A percentile compares a stretch with the other conserved stretches of the same genome.
phyloP scores from a whole-genome alignment of 2,888 invertebrate species.

The Julus scandinavius region DNA sequence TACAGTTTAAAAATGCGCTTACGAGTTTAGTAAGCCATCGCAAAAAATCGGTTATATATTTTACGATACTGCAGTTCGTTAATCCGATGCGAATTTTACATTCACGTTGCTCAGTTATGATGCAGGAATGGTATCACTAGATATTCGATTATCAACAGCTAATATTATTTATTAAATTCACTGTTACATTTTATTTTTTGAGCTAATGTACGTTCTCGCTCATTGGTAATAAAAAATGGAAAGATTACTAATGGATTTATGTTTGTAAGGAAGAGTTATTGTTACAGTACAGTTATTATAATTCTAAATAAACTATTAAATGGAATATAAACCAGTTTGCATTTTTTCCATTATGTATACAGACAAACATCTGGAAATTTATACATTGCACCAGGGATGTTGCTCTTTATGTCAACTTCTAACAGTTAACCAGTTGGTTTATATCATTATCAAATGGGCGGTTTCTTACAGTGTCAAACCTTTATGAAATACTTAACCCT shows the following conservation, averaged over 20 bases:
- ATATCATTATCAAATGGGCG: too few relatives aligned
- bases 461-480: too few relatives aligned
- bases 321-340: background rate
- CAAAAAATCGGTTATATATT: conserved; percentile 1
- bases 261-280: background rate
- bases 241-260: background rate
- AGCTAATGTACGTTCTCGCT: background rate
- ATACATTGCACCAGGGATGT: too few relatives aligned
- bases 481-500: too few relatives aligned
- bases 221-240: conserved; percentile 4
- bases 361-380: background rate
- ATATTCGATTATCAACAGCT: background rate
- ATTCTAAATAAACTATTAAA: background rate
- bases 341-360: background rate
- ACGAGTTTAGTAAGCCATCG: background rate
- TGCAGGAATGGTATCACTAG: background rate
- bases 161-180: conserved; percentile 35
- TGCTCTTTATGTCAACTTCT: too few relatives aligned
- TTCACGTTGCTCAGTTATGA: background rate
- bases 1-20: background rate
- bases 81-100: background rate
- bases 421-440: too few relatives aligned
- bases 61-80: background rate
- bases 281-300: background rate
- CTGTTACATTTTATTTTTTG: background rate